Percentiles rank a stretch among this genome's conserved stretches.
Evolutionary conservation across 2,113 vertebrate species (phyloP).

Genomic region (pig (Sus scrofa)): T2T-Sscrofa CM000827.6:98620501-98621000

Average conservation of each 20-base stretch:
- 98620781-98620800: background rate
- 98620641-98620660: too few relatives aligned
- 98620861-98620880: background rate
- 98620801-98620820: background rate
- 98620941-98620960: background rate
- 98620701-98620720: background rate
- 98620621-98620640: too few relatives aligned
- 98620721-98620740: background rate
- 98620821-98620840: too few relatives aligned
- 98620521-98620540: too few relatives aligned
- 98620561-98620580: too few relatives aligned
- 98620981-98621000: background rate
- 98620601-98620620: too few relatives aligned
- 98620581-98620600: too few relatives aligned
- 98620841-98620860: background rate
- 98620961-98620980: background rate
- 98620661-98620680: too few relatives aligned
- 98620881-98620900: background rate
- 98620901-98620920: background rate
- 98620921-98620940: background rate
- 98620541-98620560: too few relatives aligned
- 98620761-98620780: background rate
- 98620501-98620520: too few relatives aligned
- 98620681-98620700: too few relatives aligned
- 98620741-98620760: background rate